Evolutionary conservation across 64 coral and sea anemone genomes (phyloP), one percentile per base, ranked within the genome.

Genomic region (Orbicella faveolata): DNA sequence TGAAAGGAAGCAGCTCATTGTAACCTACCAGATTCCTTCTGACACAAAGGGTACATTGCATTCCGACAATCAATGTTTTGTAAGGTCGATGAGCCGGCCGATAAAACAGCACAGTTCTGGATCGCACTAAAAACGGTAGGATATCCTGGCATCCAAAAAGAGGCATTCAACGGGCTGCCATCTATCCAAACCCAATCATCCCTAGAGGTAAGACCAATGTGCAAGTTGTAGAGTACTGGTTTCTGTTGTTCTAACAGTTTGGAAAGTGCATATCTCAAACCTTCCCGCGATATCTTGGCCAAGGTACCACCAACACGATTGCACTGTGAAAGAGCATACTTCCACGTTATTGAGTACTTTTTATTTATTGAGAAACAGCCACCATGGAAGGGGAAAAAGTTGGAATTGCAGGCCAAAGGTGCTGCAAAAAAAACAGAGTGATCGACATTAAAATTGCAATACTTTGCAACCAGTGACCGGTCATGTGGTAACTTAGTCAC

Each of bases 31-130:
- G 35, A 1, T 9, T 44, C 36, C 34, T 76, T 79, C 21, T 26
- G 51, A 9, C 76, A 79, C 76, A 79, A 18, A 30, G 48, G 7
- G 7, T 55, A n/a, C 20, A 55, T 79, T 3, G 6, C 6, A 9
- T 18, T 12, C 23, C 20, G 5, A 54, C 76, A 79, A 14, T 52
- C 20, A 25, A 54, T 48, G 19, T 55, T 79, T 14, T 53, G 53
- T 54, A 79, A 55, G 12, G 17, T 79, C 23, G 76, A 79, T 54
- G 51, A 79, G 26, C 44, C 51, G 25, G 44, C 44, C 23, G 76
- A 55, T 10, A 79, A n/a, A 79, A 79, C 21, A n/a, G 76, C 76
- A 79, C 76, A 79, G 20, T 48, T 79, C 16, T 79, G 76, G 20
- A 25, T 23, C n/a, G 20, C 76, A 79, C 55, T 20, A 20, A 21